Evolutionary conservation across 2,113 vertebrate species (phyloP).

Genomic region (Thamnophis sirtalis): DNA sequence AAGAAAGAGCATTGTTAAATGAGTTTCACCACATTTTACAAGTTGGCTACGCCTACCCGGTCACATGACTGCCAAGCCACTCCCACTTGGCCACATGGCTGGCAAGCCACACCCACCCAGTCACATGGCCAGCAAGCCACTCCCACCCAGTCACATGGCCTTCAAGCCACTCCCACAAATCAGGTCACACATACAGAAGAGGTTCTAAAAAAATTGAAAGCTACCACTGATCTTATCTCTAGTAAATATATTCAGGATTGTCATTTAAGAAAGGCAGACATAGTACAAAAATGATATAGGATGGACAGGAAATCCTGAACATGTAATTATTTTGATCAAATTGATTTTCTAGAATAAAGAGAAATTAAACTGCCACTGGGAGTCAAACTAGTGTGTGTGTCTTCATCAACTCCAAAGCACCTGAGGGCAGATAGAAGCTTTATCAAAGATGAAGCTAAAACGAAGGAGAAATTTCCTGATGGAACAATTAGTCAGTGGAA

Average conservation of each 20-base stretch:
- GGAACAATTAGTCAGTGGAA: neutral
- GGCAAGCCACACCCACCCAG: too few relatives aligned
- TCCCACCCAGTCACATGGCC: too few relatives aligned
- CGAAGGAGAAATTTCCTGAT: neutral
- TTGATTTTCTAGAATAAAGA: neutral
- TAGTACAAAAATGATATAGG: neutral
- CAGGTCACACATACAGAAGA: too few relatives aligned
- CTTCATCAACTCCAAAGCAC: neutral
- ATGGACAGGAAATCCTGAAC: neutral
- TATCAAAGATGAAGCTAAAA: neutral
- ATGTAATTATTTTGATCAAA: neutral
- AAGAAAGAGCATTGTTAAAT: too few relatives aligned
- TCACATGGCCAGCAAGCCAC: too few relatives aligned
- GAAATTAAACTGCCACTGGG: neutral
- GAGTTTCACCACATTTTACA: too few relatives aligned
- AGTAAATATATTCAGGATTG: neutral
- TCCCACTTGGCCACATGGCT: too few relatives aligned
- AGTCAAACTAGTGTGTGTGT: neutral
- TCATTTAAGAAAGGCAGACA: neutral
- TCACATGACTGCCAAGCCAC: too few relatives aligned
- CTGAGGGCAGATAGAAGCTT: neutral
- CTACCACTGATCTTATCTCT: neutral
- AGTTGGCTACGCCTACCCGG: too few relatives aligned
- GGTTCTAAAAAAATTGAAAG: too few relatives aligned
- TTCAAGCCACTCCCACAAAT: too few relatives aligned